phyloP scores from a whole-genome alignment of 1,140 invertebrate species.

The Battus philenor region DNA sequence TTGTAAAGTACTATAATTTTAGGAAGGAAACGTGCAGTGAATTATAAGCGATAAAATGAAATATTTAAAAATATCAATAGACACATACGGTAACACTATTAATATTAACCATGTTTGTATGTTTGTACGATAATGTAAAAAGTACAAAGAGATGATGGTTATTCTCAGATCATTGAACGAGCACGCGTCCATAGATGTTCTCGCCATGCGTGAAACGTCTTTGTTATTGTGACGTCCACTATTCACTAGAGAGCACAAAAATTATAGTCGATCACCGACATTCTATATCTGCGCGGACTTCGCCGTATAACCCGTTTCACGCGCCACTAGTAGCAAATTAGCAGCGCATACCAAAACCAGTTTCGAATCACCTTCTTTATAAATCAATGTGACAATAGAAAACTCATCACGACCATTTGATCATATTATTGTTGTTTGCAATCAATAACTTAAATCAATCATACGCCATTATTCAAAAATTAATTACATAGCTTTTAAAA shows the following conservation, averaged over 20 bases:
- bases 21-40: too few relatives aligned
- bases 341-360: constrained; percentile 35
- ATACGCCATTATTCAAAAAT: too few relatives aligned
- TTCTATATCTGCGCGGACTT: constrained; percentile 64
- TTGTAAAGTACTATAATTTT: too few relatives aligned
- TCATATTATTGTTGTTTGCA: neutral
- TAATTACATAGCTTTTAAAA: too few relatives aligned
- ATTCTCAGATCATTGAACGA: too few relatives aligned
- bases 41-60: too few relatives aligned
- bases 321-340: constrained; percentile 50
- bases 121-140: too few relatives aligned
- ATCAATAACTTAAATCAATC: neutral
- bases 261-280: constrained; percentile 72
- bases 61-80: too few relatives aligned
- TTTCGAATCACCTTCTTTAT: constrained; percentile 27
- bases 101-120: too few relatives aligned
- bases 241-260: constrained; percentile 53
- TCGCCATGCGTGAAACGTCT: neutral
- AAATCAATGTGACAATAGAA: constrained; percentile 13
- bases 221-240: constrained; percentile 48
- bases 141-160: too few relatives aligned
- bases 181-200: neutral
- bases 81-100: too few relatives aligned
- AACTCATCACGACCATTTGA: constrained; percentile 6
- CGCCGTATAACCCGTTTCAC: constrained; percentile 69